Evolutionary conservation across 2,113 vertebrate species (phyloP).

Genomic region (Elgaria multicarinata): DNA sequence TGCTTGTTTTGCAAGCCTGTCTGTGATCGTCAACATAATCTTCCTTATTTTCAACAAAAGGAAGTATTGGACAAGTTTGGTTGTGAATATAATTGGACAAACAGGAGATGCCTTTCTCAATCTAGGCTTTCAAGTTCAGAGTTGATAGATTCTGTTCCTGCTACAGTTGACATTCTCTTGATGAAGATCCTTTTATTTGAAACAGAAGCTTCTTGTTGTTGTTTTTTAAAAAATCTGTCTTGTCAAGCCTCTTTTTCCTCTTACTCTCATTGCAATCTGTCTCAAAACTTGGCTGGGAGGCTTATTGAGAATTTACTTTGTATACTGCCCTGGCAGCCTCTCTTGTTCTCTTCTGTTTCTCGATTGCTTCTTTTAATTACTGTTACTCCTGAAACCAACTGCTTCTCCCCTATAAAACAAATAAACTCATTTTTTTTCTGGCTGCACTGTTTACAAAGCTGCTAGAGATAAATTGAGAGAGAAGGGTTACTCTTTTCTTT

Average conservation of each 20-base stretch:
- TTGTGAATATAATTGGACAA: slow-evolving; percentile 59
- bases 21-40: slow-evolving; percentile 28
- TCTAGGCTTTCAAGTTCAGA: slow-evolving; percentile 9
- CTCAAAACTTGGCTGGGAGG: background rate
- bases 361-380: slow-evolving; percentile 52
- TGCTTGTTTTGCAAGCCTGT: slow-evolving; percentile 2
- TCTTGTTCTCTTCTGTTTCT: background rate
- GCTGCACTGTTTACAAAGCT: slow-evolving; percentile 5
- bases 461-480: background rate
- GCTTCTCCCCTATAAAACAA: slow-evolving; percentile 22
- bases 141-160: slow-evolving; percentile 56
- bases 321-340: background rate
- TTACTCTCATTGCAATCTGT: slow-evolving; percentile 36
- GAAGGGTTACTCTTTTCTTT: background rate
- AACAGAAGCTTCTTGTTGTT: too few relatives aligned
- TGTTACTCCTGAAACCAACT: background rate
- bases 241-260: slow-evolving; percentile 40
- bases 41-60: slow-evolving; percentile 49
- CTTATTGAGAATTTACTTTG: slow-evolving; percentile 21
- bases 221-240: slow-evolving; percentile 25
- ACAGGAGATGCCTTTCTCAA: slow-evolving; percentile 42
- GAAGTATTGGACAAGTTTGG: slow-evolving; percentile 32
- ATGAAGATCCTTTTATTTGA: slow-evolving; percentile 58
- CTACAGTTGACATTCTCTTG: slow-evolving; percentile 54
- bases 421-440: slow-evolving; percentile 37